Percentiles rank a stretch among this genome's conserved stretches.
Evolutionary conservation across 1,140 invertebrate species (phyloP).

Genomic region (Periplaneta americana): DNA sequence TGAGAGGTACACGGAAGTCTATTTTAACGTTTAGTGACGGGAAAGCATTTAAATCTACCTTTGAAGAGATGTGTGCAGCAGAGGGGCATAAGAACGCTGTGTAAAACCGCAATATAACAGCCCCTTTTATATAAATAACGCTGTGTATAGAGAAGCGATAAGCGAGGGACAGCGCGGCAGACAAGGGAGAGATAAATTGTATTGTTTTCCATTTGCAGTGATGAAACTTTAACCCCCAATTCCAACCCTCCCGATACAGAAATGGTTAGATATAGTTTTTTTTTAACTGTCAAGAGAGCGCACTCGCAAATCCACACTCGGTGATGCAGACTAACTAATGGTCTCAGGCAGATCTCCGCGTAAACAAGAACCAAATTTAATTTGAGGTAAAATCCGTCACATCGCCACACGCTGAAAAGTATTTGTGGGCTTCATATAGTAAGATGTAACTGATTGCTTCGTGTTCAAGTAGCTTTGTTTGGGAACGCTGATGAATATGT

Average conservation of each 20-base stretch:
- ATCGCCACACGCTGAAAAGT: neutral
- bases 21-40: too few species aligned
- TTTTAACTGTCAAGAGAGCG: neutral
- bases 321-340: neutral
- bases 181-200: conserved; percentile 1
- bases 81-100: neutral
- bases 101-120: neutral
- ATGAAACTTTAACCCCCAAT: neutral
- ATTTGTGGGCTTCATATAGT: neutral
- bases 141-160: neutral
- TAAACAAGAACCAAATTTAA: neutral
- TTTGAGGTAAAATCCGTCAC: neutral
- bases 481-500: too few species aligned
- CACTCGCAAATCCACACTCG: neutral
- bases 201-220: conserved; percentile 9
- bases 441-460: neutral
- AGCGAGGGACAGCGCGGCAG: neutral
- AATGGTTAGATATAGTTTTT: neutral
- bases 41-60: neutral
- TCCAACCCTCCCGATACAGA: neutral
- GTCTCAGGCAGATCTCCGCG: neutral
- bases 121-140: neutral
- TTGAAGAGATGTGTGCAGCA: neutral
- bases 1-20: too few species aligned
- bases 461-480: too few species aligned